Conservation (phyloP, 2,888 invertebrate genomes). For the Phalangium opilio region DNA sequence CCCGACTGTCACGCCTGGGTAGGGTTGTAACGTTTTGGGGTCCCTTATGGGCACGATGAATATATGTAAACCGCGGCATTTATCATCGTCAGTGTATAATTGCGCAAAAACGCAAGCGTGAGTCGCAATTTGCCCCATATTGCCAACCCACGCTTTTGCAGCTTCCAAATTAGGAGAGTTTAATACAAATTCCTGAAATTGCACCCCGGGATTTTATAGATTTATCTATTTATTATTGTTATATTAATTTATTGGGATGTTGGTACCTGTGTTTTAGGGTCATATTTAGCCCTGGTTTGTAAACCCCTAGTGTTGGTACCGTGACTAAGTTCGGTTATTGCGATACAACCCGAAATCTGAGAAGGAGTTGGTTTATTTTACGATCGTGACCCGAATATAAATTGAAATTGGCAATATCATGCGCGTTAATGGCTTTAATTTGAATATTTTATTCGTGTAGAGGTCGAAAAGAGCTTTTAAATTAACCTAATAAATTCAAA, state of each 20-base stretch:
- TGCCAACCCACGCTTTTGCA: slow-evolving; percentile 77
- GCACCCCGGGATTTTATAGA: background rate
- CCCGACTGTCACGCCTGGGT: slow-evolving; percentile 66
- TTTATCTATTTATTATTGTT: too few relatives aligned
- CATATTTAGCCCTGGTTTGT: slow-evolving; percentile 68
- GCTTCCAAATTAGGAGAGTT: slow-evolving; percentile 61
- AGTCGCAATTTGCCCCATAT: slow-evolving; percentile 50
- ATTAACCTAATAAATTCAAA: too few relatives aligned
- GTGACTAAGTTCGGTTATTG: slow-evolving; percentile 75
- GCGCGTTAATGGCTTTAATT: too few relatives aligned
- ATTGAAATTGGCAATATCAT: too few relatives aligned
- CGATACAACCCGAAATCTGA: slow-evolving; percentile 60
- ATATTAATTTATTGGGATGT: too few relatives aligned
- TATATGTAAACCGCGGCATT: slow-evolving; percentile 67
- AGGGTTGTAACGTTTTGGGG: slow-evolving; percentile 49
- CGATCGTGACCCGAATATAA: too few relatives aligned
- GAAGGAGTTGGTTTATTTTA: too few relatives aligned
- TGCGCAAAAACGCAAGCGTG: slow-evolving; percentile 74
- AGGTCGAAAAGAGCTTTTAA: too few relatives aligned
- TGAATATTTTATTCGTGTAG: too few relatives aligned
- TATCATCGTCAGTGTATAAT: slow-evolving; percentile 60
- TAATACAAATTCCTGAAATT: slow-evolving; percentile 46
- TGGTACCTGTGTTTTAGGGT: slow-evolving; percentile 46
- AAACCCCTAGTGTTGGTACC: slow-evolving; percentile 79
- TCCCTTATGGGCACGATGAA: slow-evolving; percentile 78